Percentiles rank a stretch among this genome's conserved stretches.
Conservation (phyloP, 2,888 invertebrate genomes). For the Sesia bembeciformis region DNA sequence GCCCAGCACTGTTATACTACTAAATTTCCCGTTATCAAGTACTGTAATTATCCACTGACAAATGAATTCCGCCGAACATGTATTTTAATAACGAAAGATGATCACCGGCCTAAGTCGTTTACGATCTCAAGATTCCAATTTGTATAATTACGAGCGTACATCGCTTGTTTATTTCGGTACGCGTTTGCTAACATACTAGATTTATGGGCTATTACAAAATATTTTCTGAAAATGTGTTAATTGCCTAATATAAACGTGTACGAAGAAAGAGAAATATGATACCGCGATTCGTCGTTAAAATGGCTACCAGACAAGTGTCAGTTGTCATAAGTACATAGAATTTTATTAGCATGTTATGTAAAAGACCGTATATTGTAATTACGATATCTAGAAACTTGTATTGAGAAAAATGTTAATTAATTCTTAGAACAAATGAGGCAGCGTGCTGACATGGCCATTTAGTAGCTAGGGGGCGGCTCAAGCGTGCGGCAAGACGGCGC, state of each 20-base stretch:
- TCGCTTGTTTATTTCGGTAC: constrained; percentile 40
- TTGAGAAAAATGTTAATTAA: too few relatives aligned
- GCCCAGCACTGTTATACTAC: constrained; percentile 2
- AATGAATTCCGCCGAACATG: constrained; percentile 32
- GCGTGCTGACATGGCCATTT: constrained; percentile 26
- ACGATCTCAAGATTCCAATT: constrained; percentile 35
- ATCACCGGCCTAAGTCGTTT: constrained; percentile 35
- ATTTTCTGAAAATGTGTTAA: constrained; percentile 24
- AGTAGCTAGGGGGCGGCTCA: constrained; percentile 23
- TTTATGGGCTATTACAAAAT: constrained; percentile 21
- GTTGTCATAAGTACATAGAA: too few relatives aligned
- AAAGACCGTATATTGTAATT: too few relatives aligned
- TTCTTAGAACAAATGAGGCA: constrained; percentile 7
- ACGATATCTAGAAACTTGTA: too few relatives aligned
- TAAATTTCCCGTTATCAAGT: constrained; percentile 44
- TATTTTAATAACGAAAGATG: constrained; percentile 54
- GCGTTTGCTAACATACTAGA: constrained; percentile 27
- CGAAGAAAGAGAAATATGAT: not conserved
- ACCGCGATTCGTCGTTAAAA: not conserved
- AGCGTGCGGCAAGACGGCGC: too few relatives aligned
- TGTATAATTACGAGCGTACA: constrained; percentile 49
- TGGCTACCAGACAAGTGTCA: too few relatives aligned
- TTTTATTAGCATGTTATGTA: too few relatives aligned
- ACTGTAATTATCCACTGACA: constrained; percentile 38
- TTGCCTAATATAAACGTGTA: constrained; percentile 6